Evolutionary conservation across 2,797 vertebrate species (phyloP).

Genomic region (Coregonus sp.): DNA sequence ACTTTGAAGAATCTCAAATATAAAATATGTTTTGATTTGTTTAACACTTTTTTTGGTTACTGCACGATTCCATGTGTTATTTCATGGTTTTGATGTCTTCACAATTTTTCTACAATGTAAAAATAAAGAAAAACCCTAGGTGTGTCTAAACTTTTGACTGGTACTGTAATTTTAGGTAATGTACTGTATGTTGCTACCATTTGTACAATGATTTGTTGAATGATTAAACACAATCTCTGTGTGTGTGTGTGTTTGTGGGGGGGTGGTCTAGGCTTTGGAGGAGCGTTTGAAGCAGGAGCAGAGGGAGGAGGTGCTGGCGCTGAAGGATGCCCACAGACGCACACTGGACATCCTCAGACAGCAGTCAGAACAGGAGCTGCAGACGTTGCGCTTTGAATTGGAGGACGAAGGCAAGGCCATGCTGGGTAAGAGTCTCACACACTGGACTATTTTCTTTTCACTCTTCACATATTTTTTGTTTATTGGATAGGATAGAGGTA

Average conservation of each 20-base stretch:
- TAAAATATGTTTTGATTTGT: too few species aligned
- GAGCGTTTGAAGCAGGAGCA: slow-evolving; percentile 92
- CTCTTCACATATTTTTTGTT: too few species aligned
- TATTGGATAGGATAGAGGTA: too few species aligned
- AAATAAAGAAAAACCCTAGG: too few species aligned
- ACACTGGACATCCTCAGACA: slow-evolving; percentile 90
- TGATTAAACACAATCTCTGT: not conserved
- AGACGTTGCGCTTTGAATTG: slow-evolving; percentile 93
- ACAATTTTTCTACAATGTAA: too few species aligned
- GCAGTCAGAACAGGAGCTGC: slow-evolving; percentile 95
- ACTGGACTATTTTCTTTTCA: not conserved
- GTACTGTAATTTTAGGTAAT: too few species aligned
- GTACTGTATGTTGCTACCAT: not conserved
- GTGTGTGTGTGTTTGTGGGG: slow-evolving; percentile 9
- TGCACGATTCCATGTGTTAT: too few species aligned
- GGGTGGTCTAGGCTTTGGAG: slow-evolving; percentile 84
- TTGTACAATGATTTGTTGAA: not conserved
- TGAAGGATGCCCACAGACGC: slow-evolving; percentile 94
- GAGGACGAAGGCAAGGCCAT: slow-evolving; percentile 98
- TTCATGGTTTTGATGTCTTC: too few species aligned
- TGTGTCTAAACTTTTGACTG: too few species aligned
- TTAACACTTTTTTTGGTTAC: too few species aligned
- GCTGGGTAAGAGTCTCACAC: slow-evolving; percentile 76
- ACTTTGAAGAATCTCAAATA: too few species aligned
- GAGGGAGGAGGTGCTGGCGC: slow-evolving; percentile 86